Base-by-base conservation (phyloP, 2,797 vertebrate genomes). In the Notamacropus eugenii region DNA sequence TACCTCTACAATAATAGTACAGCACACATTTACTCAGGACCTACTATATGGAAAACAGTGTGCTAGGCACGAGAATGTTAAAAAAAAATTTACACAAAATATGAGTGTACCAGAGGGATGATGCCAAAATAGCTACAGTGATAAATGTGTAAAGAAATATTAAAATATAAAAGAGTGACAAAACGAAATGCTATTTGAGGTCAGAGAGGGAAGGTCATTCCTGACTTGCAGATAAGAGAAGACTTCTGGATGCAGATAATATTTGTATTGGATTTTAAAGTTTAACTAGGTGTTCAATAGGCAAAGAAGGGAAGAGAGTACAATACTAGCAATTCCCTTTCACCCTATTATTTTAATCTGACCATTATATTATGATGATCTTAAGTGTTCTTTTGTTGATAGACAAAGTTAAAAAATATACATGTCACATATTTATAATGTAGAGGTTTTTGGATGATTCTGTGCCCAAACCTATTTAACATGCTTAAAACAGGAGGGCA, bases 401-500 rank as follows among this genome's bases (percentile, higher is more conserved):
- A 59, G 31, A 16, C 50, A 93, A 28, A 57, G 55, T 55, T 95
- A 50, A n/a, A 93, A 96, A 34, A 46, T 90, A 0, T 29, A 91
- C 0, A 57, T 93, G 93, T 74, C 96, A 12, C 40, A 96, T 92
- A 92, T 93, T 96, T 9, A 92, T 91, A 62, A 31, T 90, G 40
- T 55, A 93, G 54, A 74, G 90, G 19, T 93, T 95, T 93, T 56
- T 74, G 55, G 90, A 92, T 91, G 16, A 97, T 90, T 94, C n/a
- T 92, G 90, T 87, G 19, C 57, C 96, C 96, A 94, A 93, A 54
- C 59, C 22, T 55, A 92, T 14, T 95, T 96, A 90, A 54, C 40
- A 93, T 93, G 34, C 90, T 46, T 95, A 92, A 82, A 52, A 46
- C 93, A 24, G 46, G 29, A 91, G 54, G 93, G 92, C 0, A 52